Evolutionary conservation across 2,888 invertebrate genomes (phyloP).

Genomic region (Xestia ashworthii): DNA sequence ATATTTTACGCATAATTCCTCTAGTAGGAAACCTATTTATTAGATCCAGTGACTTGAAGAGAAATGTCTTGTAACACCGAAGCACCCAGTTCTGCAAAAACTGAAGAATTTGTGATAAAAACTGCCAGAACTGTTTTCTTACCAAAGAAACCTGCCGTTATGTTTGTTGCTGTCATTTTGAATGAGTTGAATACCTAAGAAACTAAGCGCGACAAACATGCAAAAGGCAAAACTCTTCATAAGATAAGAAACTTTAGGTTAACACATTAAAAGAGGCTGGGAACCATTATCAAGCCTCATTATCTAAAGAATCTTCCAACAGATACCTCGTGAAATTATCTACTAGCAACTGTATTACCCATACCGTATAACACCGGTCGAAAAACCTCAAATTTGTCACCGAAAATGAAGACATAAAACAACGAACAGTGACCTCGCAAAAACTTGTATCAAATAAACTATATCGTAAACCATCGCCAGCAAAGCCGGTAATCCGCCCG

Average conservation of each 20-base stretch:
- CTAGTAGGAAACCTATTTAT: background rate
- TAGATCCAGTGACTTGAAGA: background rate
- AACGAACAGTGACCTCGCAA: conserved; percentile 4
- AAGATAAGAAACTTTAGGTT: too few species aligned
- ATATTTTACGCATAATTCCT: conserved; percentile 4
- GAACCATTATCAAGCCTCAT: background rate
- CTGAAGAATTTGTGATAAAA: conserved; percentile 36
- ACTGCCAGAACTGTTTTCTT: conserved; percentile 10
- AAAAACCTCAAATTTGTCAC: conserved; percentile 7
- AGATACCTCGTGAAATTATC: background rate
- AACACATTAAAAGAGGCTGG: background rate
- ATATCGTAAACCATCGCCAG: conserved; percentile 20
- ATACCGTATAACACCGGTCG: background rate
- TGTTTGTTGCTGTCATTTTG: conserved; percentile 1
- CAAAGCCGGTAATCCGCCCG: conserved; percentile 42
- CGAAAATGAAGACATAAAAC: conserved; percentile 37
- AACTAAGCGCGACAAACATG: background rate
- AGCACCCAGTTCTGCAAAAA: conserved; percentile 31
- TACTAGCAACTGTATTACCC: conserved; percentile 13
- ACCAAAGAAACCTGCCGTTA: conserved; percentile 42
- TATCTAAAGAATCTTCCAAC: background rate
- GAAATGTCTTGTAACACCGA: background rate
- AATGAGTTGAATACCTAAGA: background rate
- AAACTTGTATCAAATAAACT: conserved; percentile 36
- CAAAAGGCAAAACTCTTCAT: background rate